Percentiles rank a stretch among this genome's conserved stretches.
phyloP scores from a whole-genome alignment of 2,113 vertebrate genomes.

The Burhinus bistriatus region DNA sequence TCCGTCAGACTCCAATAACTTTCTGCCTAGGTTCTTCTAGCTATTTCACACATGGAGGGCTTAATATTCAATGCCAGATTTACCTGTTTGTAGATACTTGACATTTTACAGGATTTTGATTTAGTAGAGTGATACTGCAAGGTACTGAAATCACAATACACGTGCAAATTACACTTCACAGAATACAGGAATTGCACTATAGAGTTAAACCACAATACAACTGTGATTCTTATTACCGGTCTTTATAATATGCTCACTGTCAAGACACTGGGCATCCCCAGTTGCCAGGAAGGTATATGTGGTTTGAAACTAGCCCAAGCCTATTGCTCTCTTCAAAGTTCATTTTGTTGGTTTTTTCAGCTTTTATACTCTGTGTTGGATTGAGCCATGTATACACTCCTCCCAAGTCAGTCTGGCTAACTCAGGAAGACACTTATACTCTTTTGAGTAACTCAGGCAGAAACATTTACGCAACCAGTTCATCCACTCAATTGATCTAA shows the following conservation, averaged over 20 bases:
- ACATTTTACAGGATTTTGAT: not conserved
- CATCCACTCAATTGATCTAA: not conserved
- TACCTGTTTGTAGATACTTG: not conserved
- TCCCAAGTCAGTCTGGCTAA: not conserved
- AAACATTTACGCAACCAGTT: not conserved
- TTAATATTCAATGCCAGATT: not conserved
- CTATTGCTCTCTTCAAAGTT: not conserved
- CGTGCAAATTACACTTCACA: not conserved
- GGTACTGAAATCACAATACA: not conserved
- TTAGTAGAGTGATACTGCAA: not conserved
- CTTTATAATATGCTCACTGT: not conserved
- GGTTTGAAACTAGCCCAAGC: not conserved
- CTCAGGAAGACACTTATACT: not conserved
- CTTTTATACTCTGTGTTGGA: not conserved
- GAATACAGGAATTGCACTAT: not conserved
- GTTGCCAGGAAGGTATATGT: not conserved
- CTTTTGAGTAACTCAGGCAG: not conserved
- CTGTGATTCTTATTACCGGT: not conserved
- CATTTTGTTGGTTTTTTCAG: not conserved
- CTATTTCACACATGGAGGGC: not conserved
- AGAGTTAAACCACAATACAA: not conserved
- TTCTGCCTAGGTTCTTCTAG: not conserved
- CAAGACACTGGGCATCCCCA: not conserved
- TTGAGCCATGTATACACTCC: rapidly evolving
- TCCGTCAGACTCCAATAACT: not conserved